These are phyloP conservation scores for Troides helena DNA, from an alignment of 2,888 invertebrate species.

Conservation along the genomic window DNA sequence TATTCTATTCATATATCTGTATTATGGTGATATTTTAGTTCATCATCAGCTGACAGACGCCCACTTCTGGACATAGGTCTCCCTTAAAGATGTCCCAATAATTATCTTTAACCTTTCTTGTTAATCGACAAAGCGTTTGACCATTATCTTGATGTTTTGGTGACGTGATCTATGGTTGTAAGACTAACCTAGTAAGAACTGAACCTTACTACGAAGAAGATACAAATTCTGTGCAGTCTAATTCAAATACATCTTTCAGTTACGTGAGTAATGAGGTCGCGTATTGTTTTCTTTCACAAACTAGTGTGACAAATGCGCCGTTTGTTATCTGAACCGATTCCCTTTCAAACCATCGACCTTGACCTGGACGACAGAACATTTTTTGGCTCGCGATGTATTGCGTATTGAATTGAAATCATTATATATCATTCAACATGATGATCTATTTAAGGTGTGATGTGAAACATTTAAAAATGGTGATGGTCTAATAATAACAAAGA, in stretches of 20 bases:
- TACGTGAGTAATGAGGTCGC: not conserved
- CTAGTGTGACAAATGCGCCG: not conserved
- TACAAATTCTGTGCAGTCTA: not conserved
- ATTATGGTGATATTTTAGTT: no score
- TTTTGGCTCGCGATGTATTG: not conserved
- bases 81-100: no score
- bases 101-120: no score
- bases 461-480: no score
- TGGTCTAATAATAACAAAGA: no score
- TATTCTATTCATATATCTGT: no score
- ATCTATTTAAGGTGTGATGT: not conserved
- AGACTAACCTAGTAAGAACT: not conserved
- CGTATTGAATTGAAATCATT: not conserved
- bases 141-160: no score
- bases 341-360: not conserved
- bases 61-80: no score
- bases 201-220: not conserved
- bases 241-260: not conserved
- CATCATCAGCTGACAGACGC: no score
- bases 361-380: not conserved
- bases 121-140: no score
- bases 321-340: not conserved
- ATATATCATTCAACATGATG: not conserved
- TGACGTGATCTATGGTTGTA: no score
- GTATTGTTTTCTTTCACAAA: conserved; percentile 1